A percentile compares a stretch with the other conserved stretches of the same genome.
Evolutionary conservation across 2,113 vertebrate genomes (phyloP).

Genomic region (Entomyzon cyanotis): DNA sequence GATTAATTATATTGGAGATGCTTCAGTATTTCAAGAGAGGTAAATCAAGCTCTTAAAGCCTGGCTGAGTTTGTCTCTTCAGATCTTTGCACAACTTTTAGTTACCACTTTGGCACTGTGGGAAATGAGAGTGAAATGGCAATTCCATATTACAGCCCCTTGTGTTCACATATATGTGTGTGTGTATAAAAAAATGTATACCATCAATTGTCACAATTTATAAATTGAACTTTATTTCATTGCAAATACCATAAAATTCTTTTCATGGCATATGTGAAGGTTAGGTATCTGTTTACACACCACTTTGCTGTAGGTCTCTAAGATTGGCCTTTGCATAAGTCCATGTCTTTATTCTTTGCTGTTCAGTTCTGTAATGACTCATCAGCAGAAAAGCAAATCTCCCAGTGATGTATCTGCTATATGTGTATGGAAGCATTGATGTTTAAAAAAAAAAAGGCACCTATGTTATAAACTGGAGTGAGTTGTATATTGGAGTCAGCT

Average conservation of each 20-base stretch:
- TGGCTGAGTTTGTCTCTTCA: neutral
- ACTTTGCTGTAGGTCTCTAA: neutral
- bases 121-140: neutral
- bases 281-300: neutral
- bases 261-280: neutral
- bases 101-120: neutral
- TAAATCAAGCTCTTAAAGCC: neutral
- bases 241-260: neutral
- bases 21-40: neutral
- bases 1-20: neutral
- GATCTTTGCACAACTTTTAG: neutral
- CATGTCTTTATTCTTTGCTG: neutral
- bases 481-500: neutral
- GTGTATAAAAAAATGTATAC: neutral
- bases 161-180: neutral
- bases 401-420: neutral
- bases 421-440: neutral
- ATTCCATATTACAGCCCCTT: neutral
- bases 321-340: neutral
- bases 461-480: neutral
- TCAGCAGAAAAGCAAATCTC: neutral
- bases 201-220: neutral
- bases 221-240: neutral
- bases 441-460: neutral
- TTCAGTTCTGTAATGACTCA: neutral